These are phyloP conservation scores for Cheilosia vulpina DNA, from an alignment of 2,888 invertebrate genomes.

Conservation along the genomic window DNA sequence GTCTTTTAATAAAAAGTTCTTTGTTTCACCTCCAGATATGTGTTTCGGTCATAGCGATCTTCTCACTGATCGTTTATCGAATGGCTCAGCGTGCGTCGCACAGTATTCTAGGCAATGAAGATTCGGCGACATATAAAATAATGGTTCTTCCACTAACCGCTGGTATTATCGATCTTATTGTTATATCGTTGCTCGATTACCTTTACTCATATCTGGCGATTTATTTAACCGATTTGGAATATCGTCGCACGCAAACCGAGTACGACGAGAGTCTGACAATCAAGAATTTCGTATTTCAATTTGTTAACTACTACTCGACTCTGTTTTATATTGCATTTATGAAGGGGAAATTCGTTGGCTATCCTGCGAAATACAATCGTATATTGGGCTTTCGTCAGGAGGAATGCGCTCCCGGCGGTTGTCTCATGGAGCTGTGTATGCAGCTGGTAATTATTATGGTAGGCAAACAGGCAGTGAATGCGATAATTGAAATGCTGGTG, in stretches of 20 bases:
- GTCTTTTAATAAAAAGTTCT: neutral
- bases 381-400: conserved; percentile 89
- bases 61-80: conserved; percentile 91
- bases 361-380: conserved; percentile 90
- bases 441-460: conserved; percentile 94
- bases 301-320: conserved; percentile 94
- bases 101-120: conserved; percentile 84
- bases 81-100: conserved; percentile 87
- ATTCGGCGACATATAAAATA: conserved; percentile 85
- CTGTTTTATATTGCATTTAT: conserved; percentile 93
- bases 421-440: conserved; percentile 93
- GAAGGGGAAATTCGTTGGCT: conserved; percentile 91
- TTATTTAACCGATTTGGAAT: conserved; percentile 89
- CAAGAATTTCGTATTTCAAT: conserved; percentile 94
- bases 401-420: conserved; percentile 93
- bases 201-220: conserved; percentile 88
- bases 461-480: conserved; percentile 92
- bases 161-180: conserved; percentile 90
- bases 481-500: conserved; percentile 90
- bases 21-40: conserved; percentile 84
- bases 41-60: conserved; percentile 89
- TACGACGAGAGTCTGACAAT: conserved; percentile 94
- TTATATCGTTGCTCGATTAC: conserved; percentile 90
- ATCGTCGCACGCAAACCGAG: conserved; percentile 92
- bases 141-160: conserved; percentile 90